A percentile compares a stretch with the other conserved stretches of the same genome.
phyloP scores from a whole-genome alignment of 2,797 vertebrate species.

The Urocyon cinereoargenteus region DNA sequence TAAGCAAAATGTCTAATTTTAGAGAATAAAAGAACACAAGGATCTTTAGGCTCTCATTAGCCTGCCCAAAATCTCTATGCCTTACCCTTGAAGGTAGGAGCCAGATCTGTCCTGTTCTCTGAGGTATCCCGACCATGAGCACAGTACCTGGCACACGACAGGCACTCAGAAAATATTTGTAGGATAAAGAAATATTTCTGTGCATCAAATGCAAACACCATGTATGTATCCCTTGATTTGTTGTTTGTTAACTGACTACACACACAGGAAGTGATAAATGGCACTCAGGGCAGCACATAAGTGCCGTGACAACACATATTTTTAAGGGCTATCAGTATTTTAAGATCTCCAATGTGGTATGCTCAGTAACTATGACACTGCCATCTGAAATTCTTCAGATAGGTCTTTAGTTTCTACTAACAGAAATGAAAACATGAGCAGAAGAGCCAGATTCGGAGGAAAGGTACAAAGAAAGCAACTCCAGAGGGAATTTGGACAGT shows the following conservation, averaged over 20 bases:
- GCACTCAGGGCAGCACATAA: neutral
- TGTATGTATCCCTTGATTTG: neutral
- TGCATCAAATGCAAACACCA: neutral
- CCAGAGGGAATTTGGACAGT: constrained; percentile 52
- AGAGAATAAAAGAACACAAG: neutral
- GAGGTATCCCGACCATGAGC: neutral
- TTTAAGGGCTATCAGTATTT: neutral
- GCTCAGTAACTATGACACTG: neutral
- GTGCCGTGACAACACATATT: neutral
- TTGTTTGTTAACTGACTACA: neutral
- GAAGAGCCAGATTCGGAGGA: constrained; percentile 49
- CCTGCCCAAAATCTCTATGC: neutral
- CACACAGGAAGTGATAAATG: neutral
- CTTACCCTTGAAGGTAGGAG: neutral
- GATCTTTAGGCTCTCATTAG: neutral
- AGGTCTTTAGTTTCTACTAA: constrained; percentile 46
- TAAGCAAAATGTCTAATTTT: neutral
- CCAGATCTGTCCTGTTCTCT: neutral
- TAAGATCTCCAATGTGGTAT: neutral
- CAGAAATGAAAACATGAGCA: constrained; percentile 58
- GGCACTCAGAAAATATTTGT: neutral
- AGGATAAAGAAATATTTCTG: neutral
- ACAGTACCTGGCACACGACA: neutral
- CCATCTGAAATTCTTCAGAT: constrained; percentile 45
- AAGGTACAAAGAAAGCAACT: constrained; percentile 57